Percentiles rank a stretch among this genome's conserved stretches.
These are phyloP conservation scores for Dilophus febrilis DNA, from an alignment of 2,888 invertebrate species.

Conservation along the genomic window DNA sequence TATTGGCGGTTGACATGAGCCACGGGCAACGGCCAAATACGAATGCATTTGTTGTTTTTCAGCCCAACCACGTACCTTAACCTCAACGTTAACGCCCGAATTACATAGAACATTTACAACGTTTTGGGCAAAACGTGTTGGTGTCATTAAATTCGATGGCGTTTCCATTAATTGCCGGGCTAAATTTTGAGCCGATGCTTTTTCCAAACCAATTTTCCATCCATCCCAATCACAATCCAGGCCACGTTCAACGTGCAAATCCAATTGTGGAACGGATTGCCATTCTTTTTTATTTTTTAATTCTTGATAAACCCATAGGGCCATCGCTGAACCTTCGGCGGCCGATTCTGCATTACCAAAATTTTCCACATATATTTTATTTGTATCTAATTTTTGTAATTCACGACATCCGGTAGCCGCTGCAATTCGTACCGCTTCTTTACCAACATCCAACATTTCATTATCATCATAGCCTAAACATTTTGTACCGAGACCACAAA, in stretches of 20 bases:
- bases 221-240: slow-evolving; percentile 48
- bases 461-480: slow-evolving; percentile 39
- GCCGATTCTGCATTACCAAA: slow-evolving; percentile 56
- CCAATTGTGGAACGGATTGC: neutral
- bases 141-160: slow-evolving; percentile 64
- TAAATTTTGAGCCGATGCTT: slow-evolving; percentile 66
- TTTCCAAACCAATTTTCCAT: slow-evolving; percentile 53
- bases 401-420: slow-evolving; percentile 36
- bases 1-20: slow-evolving; percentile 60
- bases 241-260: slow-evolving; percentile 36
- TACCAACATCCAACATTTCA: slow-evolving; percentile 49
- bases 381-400: slow-evolving; percentile 32
- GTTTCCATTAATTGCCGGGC: slow-evolving; percentile 61
- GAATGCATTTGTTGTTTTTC: slow-evolving; percentile 63
- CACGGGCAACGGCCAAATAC: slow-evolving; percentile 56
- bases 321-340: slow-evolving; percentile 50
- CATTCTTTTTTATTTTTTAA: slow-evolving; percentile 24
- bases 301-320: slow-evolving; percentile 45
- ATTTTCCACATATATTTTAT: slow-evolving; percentile 44
- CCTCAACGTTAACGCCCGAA: slow-evolving; percentile 22
- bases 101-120: slow-evolving; percentile 26
- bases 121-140: slow-evolving; percentile 57
- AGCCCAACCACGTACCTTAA: slow-evolving; percentile 55
- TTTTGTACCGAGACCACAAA: slow-evolving; percentile 48
- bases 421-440: slow-evolving; percentile 50